phyloP scores from a whole-genome alignment of 2,797 vertebrate species.

The Sebastes steindachneri region DNA sequence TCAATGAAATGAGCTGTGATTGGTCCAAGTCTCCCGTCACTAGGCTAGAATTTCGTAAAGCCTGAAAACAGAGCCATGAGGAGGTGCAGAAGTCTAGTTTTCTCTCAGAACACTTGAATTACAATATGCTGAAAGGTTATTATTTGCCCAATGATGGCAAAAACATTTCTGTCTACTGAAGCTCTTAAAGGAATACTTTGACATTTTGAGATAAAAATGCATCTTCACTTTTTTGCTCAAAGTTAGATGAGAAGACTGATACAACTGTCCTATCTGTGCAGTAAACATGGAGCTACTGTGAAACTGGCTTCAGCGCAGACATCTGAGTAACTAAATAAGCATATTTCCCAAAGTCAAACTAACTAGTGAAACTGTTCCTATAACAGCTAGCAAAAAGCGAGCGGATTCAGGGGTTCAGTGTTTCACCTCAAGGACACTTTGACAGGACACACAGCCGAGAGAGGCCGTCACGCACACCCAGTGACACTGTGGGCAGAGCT shows the following conservation, averaged over 20 bases:
- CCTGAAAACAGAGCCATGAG: no score
- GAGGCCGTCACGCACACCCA: background rate
- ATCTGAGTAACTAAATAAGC: background rate
- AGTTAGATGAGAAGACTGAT: background rate
- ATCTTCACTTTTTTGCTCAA: background rate
- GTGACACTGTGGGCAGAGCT: background rate
- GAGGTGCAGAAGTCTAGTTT: no score
- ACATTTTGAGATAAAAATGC: no score
- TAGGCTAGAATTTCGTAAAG: rapidly evolving
- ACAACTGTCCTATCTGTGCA: rapidly evolving
- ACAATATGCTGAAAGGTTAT: no score
- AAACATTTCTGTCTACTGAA: no score
- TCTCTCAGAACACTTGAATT: no score
- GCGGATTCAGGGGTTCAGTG: background rate
- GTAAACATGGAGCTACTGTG: background rate
- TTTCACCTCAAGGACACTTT: conserved; percentile 31
- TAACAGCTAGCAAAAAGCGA: background rate
- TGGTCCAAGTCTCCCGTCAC: no score
- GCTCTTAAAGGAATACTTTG: no score
- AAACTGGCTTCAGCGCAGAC: background rate
- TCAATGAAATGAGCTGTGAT: no score
- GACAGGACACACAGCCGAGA: background rate
- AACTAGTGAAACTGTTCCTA: background rate
- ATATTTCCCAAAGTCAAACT: background rate
- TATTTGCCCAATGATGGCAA: no score